Evolutionary conservation across 2,113 vertebrate genomes (phyloP).

Genomic region (Daphoenositta chrysoptera): DNA sequence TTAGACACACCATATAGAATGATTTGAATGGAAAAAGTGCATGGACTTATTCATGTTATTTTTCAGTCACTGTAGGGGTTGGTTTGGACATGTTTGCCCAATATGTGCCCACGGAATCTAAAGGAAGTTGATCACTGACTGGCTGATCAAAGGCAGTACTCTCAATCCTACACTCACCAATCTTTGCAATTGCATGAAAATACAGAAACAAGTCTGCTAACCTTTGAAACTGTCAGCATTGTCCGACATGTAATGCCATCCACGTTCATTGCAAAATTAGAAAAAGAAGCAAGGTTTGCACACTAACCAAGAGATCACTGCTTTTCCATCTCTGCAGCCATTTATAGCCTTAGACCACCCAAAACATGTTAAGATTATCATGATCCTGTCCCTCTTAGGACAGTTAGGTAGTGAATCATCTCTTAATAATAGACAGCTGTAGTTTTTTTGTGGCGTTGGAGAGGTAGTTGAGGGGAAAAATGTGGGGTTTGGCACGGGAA

Average conservation of each 20-base stretch:
- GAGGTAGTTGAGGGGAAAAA: too few relatives aligned
- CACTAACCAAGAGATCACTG: not conserved
- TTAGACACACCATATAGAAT: not conserved
- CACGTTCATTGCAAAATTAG: not conserved
- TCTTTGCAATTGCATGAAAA: not conserved
- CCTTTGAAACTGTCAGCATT: not conserved
- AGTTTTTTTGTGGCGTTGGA: not conserved
- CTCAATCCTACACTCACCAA: not conserved
- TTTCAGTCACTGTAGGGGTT: not conserved
- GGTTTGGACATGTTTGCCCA: not conserved
- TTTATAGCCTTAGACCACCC: not conserved
- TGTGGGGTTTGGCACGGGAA: not conserved
- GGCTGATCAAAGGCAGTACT: not conserved
- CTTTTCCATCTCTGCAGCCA: not conserved
- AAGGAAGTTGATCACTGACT: not conserved
- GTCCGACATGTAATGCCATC: not conserved
- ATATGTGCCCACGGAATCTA: rapidly evolving
- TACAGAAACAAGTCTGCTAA: not conserved
- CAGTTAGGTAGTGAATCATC: not conserved
- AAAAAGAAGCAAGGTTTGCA: not conserved
- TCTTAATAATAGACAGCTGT: not conserved
- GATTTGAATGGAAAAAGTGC: not conserved
- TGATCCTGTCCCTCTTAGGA: not conserved
- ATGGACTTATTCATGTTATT: not conserved
- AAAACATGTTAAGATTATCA: not conserved